A percentile compares a stretch with the other conserved stretches of the same genome.
phyloP scores from a whole-genome alignment of 2,113 vertebrate genomes.

The Andinoacara biseriatus region DNA sequence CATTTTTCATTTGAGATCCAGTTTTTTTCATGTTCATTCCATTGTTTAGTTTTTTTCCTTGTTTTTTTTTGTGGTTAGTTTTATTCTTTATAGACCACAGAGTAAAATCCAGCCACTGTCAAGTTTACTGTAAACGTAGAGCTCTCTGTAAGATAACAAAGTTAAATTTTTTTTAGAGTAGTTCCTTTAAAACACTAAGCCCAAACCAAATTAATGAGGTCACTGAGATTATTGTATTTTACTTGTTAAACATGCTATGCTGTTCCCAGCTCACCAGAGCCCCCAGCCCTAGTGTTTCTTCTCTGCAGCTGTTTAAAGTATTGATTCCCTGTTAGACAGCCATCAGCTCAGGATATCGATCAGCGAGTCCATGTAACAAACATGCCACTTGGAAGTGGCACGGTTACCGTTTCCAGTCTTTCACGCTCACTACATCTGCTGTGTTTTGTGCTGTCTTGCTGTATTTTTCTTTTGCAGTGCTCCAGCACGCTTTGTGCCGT shows the following conservation, averaged over 20 bases:
- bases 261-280: background rate
- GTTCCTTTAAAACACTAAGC: background rate
- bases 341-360: slow-evolving; percentile 56
- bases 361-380: background rate
- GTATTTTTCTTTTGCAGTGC: slow-evolving; percentile 37
- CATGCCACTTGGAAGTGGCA: background rate
- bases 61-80: background rate
- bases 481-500: slow-evolving; percentile 72
- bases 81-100: background rate
- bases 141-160: background rate
- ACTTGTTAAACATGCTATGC: background rate
- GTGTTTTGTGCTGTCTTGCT: background rate
- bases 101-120: accelerated
- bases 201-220: background rate
- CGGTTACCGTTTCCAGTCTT: background rate
- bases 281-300: slow-evolving; percentile 11
- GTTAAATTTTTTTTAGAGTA: background rate
- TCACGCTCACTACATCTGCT: background rate
- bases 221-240: background rate
- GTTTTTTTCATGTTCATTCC: background rate
- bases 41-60: background rate
- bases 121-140: background rate
- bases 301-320: slow-evolving; percentile 32
- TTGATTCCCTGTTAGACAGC: slow-evolving; percentile 43
- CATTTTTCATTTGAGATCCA: background rate